Evolutionary conservation across 2,797 vertebrate species (phyloP).

Genomic region (Molossus alvarezi): DNA sequence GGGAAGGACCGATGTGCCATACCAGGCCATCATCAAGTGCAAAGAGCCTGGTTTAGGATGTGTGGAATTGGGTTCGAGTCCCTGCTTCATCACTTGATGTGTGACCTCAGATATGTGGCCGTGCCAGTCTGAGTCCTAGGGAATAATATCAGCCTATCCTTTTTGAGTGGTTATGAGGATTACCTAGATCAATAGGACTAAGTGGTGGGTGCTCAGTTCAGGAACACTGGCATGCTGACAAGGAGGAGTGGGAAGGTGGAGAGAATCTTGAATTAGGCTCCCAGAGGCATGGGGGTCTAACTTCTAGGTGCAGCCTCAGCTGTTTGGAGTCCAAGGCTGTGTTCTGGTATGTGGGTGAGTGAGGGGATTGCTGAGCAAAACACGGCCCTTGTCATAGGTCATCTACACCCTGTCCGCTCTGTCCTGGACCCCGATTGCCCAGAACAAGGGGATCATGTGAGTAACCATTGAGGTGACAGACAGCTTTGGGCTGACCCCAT

Average conservation of each 20-base stretch:
- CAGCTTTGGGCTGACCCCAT: background rate
- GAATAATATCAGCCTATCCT: background rate
- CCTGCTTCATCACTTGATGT: background rate
- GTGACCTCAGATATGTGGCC: background rate
- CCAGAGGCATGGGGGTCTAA: background rate
- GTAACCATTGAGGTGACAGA: conserved; percentile 74
- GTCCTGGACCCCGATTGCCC: conserved; percentile 92
- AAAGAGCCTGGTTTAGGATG: background rate
- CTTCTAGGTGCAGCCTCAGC: background rate
- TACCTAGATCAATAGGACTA: background rate
- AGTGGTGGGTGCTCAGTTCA: background rate
- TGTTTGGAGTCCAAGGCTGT: background rate
- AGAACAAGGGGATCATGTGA: conserved; percentile 93
- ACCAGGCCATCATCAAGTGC: accelerated
- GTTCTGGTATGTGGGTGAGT: background rate
- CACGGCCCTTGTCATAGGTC: conserved; percentile 89
- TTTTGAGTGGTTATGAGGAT: background rate
- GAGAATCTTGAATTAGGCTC: background rate
- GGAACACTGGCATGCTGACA: accelerated
- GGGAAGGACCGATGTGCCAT: background rate
- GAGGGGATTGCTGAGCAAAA: background rate
- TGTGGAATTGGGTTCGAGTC: accelerated
- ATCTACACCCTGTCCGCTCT: conserved; percentile 94
- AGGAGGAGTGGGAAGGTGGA: background rate
- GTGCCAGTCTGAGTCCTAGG: background rate